Percentiles rank a stretch among this genome's conserved stretches.
Conservation (phyloP, 2,113 vertebrate species). For the Tachysurus vachellii region DNA sequence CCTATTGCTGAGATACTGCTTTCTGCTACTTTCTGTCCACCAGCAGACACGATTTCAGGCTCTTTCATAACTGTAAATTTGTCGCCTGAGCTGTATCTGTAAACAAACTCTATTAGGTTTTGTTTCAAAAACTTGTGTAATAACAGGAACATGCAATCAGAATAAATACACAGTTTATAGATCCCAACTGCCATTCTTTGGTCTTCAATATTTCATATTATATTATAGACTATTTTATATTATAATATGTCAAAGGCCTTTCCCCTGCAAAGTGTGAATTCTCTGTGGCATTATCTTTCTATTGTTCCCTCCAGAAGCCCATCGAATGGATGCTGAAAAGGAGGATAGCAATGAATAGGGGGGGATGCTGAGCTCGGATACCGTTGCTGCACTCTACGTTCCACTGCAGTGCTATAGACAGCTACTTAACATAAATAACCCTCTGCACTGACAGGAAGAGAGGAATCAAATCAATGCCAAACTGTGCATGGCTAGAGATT, state of each 20-base stretch:
- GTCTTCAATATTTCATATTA: not conserved
- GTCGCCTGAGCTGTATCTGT: not conserved
- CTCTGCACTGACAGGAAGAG: not conserved
- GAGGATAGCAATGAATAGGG: constrained; percentile 35
- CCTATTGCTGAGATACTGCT: not conserved
- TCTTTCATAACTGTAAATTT: not conserved
- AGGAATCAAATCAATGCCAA: not conserved
- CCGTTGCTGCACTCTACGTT: constrained; percentile 24
- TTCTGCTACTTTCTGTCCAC: not conserved
- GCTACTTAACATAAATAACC: constrained; percentile 31
- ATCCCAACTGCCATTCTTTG: not conserved
- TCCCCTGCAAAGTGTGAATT: not conserved
- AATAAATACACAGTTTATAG: not conserved
- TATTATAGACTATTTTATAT: too few species aligned
- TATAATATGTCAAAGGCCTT: not conserved
- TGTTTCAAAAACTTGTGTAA: not conserved
- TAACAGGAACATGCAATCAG: not conserved
- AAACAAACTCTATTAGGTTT: not conserved
- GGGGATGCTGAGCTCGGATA: constrained; percentile 43
- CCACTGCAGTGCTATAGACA: constrained; percentile 37
- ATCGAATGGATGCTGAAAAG: constrained; percentile 40
- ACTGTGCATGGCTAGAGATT: not conserved
- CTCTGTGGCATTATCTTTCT: constrained; percentile 11
- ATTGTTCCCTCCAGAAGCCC: constrained; percentile 33
- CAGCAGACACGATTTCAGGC: not conserved